These are phyloP conservation scores for Microcebus griseorufus DNA, from an alignment of 2,113 vertebrate species.

Conservation along the genomic window DNA sequence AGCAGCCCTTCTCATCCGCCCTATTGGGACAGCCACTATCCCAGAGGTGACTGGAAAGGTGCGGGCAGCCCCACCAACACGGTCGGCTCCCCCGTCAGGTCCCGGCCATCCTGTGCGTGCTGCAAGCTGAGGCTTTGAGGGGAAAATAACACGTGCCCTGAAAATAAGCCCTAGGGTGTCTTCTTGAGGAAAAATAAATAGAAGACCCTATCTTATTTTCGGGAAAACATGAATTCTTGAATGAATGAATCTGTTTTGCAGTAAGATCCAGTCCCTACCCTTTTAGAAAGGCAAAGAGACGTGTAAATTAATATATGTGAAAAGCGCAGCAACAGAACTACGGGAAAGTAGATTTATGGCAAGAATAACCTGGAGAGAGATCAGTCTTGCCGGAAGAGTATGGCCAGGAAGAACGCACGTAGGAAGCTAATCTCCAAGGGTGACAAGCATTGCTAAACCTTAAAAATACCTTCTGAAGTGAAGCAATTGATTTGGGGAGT, in stretches of 20 bases:
- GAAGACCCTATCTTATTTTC: too few relatives aligned
- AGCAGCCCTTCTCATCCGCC: too few relatives aligned
- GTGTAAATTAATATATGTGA: not conserved
- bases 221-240: not conserved
- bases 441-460: not conserved
- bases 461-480: not conserved
- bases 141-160: too few relatives aligned
- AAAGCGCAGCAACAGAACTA: not conserved
- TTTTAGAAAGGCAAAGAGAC: not conserved
- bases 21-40: too few relatives aligned
- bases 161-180: too few relatives aligned
- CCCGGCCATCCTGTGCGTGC: too few relatives aligned
- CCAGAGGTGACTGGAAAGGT: too few relatives aligned
- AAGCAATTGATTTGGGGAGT: not conserved
- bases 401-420: not conserved
- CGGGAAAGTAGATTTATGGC: not conserved
- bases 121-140: too few relatives aligned
- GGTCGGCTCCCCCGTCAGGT: too few relatives aligned
- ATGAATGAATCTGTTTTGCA: not conserved
- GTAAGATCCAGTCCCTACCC: not conserved
- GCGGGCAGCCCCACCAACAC: too few relatives aligned
- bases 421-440: not conserved
- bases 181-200: too few relatives aligned
- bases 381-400: not conserved
- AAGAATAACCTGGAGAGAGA: not conserved